Evolutionary conservation across 2,797 vertebrate species (phyloP).

Genomic region (Nyctibius grandis): DNA sequence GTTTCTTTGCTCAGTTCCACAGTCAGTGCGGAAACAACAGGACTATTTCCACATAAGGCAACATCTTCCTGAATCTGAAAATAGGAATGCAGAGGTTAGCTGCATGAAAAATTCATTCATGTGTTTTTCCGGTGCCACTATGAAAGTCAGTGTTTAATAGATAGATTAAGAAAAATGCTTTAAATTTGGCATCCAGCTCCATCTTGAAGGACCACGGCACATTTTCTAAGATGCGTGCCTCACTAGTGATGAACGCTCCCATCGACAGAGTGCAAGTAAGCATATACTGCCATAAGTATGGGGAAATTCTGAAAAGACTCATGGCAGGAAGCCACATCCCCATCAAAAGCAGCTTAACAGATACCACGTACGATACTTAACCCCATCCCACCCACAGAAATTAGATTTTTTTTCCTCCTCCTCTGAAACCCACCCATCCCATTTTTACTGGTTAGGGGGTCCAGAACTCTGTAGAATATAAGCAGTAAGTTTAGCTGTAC

Average conservation of each 20-base stretch:
- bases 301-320: neutral
- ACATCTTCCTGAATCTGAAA: conserved; percentile 77
- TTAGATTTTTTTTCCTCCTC: neutral
- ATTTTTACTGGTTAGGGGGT: neutral
- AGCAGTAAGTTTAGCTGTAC: neutral
- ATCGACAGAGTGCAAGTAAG: neutral
- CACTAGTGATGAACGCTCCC: neutral
- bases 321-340: neutral
- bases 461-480: neutral
- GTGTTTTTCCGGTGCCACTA: neutral
- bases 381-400: neutral
- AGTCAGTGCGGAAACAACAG: conserved; percentile 79
- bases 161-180: neutral
- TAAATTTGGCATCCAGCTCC: neutral
- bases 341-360: neutral
- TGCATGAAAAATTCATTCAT: neutral
- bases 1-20: conserved; percentile 92
- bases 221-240: neutral
- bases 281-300: neutral
- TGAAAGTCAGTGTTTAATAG: neutral
- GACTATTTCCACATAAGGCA: conserved; percentile 64
- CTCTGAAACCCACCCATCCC: neutral
- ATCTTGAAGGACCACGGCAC: neutral
- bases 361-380: neutral
- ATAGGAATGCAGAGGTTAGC: neutral